A percentile compares a stretch with the other conserved stretches of the same genome.
These are phyloP conservation scores for Balearica regulorum DNA, from an alignment of 2,797 vertebrate species.

Conservation along the genomic window DNA sequence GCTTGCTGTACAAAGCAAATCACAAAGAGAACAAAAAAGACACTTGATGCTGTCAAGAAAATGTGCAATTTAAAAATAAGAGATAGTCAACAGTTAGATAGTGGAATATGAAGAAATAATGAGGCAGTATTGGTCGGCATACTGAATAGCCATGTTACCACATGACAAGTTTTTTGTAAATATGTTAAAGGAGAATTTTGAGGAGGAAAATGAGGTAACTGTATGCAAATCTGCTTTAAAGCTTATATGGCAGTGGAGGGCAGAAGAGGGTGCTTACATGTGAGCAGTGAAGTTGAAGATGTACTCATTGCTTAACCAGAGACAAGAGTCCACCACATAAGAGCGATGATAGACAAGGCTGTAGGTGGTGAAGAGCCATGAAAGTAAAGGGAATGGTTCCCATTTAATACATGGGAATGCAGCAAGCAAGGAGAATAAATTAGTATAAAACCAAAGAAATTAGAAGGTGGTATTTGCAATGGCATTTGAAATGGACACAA, in stretches of 20 bases:
- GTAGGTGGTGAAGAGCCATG: background rate
- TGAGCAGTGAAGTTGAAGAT: background rate
- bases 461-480: fast-evolving
- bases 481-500: background rate
- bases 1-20: background rate
- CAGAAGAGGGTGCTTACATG: background rate
- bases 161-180: background rate
- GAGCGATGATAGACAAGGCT: background rate
- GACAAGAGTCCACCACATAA: background rate
- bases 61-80: background rate
- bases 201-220: background rate
- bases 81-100: background rate
- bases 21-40: background rate
- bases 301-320: background rate
- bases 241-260: background rate
- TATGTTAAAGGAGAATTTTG: background rate
- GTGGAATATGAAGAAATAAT: background rate
- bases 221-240: background rate
- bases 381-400: background rate
- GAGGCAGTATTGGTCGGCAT: background rate
- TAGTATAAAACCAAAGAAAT: background rate
- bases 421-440: background rate
- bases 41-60: background rate
- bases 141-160: background rate
- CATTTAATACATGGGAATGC: background rate